Conservation (phyloP, 2,888 invertebrate genomes). For the Aporophyla lueneburgensis region DNA sequence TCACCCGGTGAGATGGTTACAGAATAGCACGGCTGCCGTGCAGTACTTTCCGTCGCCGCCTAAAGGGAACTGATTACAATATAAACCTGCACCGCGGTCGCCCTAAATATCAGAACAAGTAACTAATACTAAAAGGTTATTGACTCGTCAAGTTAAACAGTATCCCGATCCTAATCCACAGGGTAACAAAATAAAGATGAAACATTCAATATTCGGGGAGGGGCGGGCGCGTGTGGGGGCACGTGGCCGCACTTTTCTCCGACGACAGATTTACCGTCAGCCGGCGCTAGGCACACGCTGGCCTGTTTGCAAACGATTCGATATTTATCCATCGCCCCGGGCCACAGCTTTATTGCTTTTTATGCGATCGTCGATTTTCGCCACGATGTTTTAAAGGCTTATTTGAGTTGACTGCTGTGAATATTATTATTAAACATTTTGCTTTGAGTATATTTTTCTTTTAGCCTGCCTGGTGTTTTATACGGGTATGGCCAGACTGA, state of each 20-base stretch:
- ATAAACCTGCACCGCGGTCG: neutral
- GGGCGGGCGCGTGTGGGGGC: slow-evolving; percentile 54
- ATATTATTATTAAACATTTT: slow-evolving; percentile 22
- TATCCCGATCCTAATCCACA: slow-evolving; percentile 54
- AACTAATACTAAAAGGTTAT: slow-evolving; percentile 31
- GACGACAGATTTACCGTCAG: slow-evolving; percentile 64
- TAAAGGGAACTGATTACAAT: neutral
- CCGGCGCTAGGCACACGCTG: slow-evolving; percentile 34
- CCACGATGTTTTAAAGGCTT: slow-evolving; percentile 35
- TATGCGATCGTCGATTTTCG: slow-evolving; percentile 42
- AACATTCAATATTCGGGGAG: slow-evolving; percentile 62
- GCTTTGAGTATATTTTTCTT: neutral
- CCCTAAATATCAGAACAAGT: slow-evolving; percentile 2
- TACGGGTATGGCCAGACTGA: no score
- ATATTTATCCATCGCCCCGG: slow-evolving; percentile 73
- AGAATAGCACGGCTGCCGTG: no score
- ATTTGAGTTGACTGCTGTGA: slow-evolving; percentile 25
- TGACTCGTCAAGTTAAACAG: slow-evolving; percentile 60
- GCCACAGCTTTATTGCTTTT: slow-evolving; percentile 77
- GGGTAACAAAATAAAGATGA: slow-evolving; percentile 59
- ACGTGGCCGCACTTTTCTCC: slow-evolving; percentile 59
- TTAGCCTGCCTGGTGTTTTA: neutral
- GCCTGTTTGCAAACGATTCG: slow-evolving; percentile 59
- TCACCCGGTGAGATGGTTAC: no score
- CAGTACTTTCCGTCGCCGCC: neutral